Base-by-base conservation (phyloP, 2,888 invertebrate genomes). In the Charanyca ferruginea region DNA sequence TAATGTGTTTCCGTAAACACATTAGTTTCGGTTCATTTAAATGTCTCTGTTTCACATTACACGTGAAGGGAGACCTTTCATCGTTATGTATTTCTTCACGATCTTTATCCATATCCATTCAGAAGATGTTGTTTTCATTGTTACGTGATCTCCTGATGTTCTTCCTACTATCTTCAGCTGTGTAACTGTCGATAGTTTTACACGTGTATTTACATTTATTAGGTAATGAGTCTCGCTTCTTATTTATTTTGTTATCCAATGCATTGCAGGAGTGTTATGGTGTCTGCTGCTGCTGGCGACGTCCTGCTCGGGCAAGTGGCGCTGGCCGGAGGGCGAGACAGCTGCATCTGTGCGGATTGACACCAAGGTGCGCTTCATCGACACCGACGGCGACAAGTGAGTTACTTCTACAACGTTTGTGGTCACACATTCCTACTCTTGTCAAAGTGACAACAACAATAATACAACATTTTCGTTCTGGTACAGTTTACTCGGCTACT, bases 311-410 rank as follows among this genome's bases (percentile, higher is more conserved):
- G 90, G 85, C 57, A 81, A 77, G 58, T 93, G 93, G 94, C 84
- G 84, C 57, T 93, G 91, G 89, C 93, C 91, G 42, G 91, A 90
- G 48, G 79, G 67, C 16, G 68, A 63, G 38, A 83, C 87, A 1
- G 83, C 85, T 22, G 77, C 71, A 1, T 88, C 92, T 23, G 88
- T 90, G 51, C 85, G 90, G 64, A 89, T 95, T 62, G 94, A 94
- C 86, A 88, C 88, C 78, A 94, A 94, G 65, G 91, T 94, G 69
- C 89, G 86, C 51, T 94, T 94, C 83, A 73, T 84, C 16, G 93
- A 93, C 60, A 71, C 52, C n/a, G 73, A 49, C 1, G 73, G 72
- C 0, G 65, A 79, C 42, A 84, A 79, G 91, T 90, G 3, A 87
- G 88, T 73, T 5, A 22, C 38, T 41, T 35, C 44, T 8, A 20